Conservation (phyloP, 2,888 invertebrate species). For the Hirtodrosophila trivittata region DNA sequence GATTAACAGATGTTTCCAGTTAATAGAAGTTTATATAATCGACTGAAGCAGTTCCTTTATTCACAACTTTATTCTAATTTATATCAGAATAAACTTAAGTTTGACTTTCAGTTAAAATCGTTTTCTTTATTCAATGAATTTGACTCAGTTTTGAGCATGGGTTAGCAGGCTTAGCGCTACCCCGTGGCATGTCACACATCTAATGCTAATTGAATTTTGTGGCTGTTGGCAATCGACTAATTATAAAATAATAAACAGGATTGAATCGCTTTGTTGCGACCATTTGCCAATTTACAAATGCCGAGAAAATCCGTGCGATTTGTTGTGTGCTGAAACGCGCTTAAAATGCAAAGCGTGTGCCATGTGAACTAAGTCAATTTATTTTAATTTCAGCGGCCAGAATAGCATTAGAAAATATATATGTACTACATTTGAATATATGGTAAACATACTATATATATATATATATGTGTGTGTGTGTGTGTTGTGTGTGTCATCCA, state of each 20-base stretch:
- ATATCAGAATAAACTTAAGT: too few relatives aligned
- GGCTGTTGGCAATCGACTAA: slow-evolving; percentile 59
- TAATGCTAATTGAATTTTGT: slow-evolving; percentile 62
- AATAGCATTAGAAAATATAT: slow-evolving; percentile 9
- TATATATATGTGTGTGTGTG: background rate
- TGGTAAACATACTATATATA: slow-evolving; percentile 1
- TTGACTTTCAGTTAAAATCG: too few relatives aligned
- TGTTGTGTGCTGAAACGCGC: slow-evolving; percentile 27
- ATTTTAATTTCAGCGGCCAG: slow-evolving; percentile 59
- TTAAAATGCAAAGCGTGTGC: slow-evolving; percentile 63
- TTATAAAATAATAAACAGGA: slow-evolving; percentile 76
- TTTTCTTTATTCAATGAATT: too few relatives aligned
- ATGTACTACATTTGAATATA: slow-evolving; percentile 2
- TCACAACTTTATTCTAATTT: too few relatives aligned
- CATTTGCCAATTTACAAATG: slow-evolving; percentile 70
- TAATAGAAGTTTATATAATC: too few relatives aligned
- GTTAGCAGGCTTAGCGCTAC: too few relatives aligned
- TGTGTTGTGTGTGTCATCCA: slow-evolving; percentile 42
- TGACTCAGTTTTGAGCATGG: too few relatives aligned
- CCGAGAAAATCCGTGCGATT: slow-evolving; percentile 61
- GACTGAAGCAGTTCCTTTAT: too few relatives aligned
- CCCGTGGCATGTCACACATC: background rate
- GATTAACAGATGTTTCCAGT: too few relatives aligned
- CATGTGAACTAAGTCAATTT: slow-evolving; percentile 64
- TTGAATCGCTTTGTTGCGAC: slow-evolving; percentile 53